A percentile compares a stretch with the other conserved stretches of the same genome.
Evolutionary conservation across 1,140 invertebrate species (phyloP).

Genomic region (Tigriopus japonicus): DNA sequence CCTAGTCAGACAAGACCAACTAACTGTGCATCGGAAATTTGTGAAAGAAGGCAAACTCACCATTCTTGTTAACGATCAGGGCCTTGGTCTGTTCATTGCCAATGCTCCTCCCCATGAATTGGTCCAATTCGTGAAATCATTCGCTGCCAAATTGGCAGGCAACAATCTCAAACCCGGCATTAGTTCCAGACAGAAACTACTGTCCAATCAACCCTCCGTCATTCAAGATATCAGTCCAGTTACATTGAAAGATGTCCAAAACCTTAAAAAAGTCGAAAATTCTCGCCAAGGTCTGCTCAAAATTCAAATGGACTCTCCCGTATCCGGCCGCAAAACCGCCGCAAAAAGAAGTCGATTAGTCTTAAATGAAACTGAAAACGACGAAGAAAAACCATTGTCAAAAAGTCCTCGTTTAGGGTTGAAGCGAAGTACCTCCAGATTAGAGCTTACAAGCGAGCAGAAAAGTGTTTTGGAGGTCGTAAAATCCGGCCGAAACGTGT

Average conservation of each 20-base stretch:
- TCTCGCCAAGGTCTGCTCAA: not conserved
- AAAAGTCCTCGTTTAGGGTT: not conserved
- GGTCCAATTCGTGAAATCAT: not conserved
- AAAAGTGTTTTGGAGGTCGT: conserved; percentile 53
- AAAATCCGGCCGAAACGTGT: conserved; percentile 53
- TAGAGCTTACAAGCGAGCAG: conserved; percentile 53
- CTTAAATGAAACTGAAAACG: no score
- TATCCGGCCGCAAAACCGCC: no score
- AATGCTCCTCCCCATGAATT: not conserved
- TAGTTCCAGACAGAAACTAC: not conserved
- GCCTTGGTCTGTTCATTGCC: not conserved
- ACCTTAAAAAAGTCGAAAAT: not conserved
- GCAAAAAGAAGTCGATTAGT: no score
- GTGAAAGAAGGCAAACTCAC: not conserved
- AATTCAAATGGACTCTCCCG: no score
- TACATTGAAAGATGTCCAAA: not conserved
- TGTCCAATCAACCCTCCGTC: not conserved
- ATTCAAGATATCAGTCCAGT: not conserved
- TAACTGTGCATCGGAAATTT: not conserved
- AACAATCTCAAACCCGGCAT: not conserved
- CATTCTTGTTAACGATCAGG: not conserved
- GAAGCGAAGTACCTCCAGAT: not conserved
- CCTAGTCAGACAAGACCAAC: not conserved
- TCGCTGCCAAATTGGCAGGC: not conserved
- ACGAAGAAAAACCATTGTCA: not conserved